Conservation (phyloP, 1,140 invertebrate genomes). For the Scaptomyza pallida region DNA sequence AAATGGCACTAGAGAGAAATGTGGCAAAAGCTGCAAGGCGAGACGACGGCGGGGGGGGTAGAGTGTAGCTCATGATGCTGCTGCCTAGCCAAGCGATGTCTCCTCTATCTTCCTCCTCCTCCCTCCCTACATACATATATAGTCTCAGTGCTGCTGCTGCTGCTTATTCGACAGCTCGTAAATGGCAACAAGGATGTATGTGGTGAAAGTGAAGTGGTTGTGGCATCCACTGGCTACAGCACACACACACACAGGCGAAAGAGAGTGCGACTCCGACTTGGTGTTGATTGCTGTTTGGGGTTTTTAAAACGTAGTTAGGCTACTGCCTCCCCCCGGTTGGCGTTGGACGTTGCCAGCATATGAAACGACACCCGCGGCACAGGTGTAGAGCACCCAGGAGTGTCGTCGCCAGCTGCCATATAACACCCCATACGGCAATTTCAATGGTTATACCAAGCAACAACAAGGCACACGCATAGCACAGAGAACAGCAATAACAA, state of each 20-base stretch:
- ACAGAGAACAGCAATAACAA: constrained; percentile 1
- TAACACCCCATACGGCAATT: constrained; percentile 83
- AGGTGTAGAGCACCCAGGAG: constrained; percentile 84
- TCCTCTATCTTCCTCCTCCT: constrained; percentile 19
- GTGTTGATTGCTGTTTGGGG: constrained; percentile 84
- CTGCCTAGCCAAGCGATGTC: constrained; percentile 31
- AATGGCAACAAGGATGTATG: constrained; percentile 66
- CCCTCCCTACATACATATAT: constrained; percentile 11
- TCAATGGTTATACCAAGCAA: constrained; percentile 73
- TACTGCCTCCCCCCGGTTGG: constrained; percentile 51
- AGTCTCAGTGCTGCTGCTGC: neutral
- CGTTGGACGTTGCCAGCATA: constrained; percentile 35
- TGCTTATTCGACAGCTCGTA: constrained; percentile 74
- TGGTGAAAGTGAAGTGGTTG: constrained; percentile 62
- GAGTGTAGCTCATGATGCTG: constrained; percentile 69
- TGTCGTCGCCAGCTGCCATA: constrained; percentile 82
- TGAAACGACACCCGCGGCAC: constrained; percentile 83
- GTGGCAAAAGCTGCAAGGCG: constrained; percentile 36
- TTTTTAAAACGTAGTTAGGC: constrained; percentile 84
- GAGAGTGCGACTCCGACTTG: constrained; percentile 43
- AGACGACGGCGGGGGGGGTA: neutral
- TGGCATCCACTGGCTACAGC: neutral
- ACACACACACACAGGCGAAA: too few relatives aligned
- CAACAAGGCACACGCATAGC: neutral
- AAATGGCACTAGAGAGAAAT: constrained; percentile 80